Conservation (phyloP, 2,888 invertebrate genomes). For the Limnephilus auricula region DNA sequence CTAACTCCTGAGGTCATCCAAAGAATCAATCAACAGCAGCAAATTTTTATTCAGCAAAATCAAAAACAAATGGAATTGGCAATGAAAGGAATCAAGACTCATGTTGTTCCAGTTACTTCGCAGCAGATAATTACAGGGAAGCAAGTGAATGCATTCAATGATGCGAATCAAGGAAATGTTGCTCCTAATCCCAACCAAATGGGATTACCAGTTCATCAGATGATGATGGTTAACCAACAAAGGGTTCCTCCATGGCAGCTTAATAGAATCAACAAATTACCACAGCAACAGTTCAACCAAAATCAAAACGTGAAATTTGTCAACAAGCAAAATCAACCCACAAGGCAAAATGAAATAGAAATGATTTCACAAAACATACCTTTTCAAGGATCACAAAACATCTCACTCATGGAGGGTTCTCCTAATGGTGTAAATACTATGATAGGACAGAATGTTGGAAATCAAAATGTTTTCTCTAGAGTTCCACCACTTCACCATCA, state of each 20-base stretch:
- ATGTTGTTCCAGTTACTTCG: conserved; percentile 67
- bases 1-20: conserved; percentile 77
- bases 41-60: conserved; percentile 78
- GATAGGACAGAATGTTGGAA: conserved; percentile 69
- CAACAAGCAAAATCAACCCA: conserved; percentile 58
- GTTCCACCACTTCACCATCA: conserved; percentile 87
- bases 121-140: conserved; percentile 70
- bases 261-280: conserved; percentile 69
- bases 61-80: conserved; percentile 78
- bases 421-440: conserved; percentile 70
- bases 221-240: conserved; percentile 75
- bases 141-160: conserved; percentile 44
- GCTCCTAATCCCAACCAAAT: conserved; percentile 71
- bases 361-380: conserved; percentile 42
- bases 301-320: conserved; percentile 49
- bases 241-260: conserved; percentile 81
- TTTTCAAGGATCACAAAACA: conserved; percentile 40
- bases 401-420: not conserved
- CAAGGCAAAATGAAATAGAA: conserved; percentile 57
- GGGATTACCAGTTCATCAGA: conserved; percentile 75
- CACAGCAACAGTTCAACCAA: conserved; percentile 60
- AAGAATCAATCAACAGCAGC: conserved; percentile 78
- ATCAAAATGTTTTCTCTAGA: conserved; percentile 81
- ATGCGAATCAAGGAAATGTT: conserved; percentile 46
- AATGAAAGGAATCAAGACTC: conserved; percentile 73